A percentile compares a stretch with the other conserved stretches of the same genome.
Evolutionary conservation across 64 coral and sea anemone species (phyloP).

Genomic region (Catalaphyllia jardinei): DNA sequence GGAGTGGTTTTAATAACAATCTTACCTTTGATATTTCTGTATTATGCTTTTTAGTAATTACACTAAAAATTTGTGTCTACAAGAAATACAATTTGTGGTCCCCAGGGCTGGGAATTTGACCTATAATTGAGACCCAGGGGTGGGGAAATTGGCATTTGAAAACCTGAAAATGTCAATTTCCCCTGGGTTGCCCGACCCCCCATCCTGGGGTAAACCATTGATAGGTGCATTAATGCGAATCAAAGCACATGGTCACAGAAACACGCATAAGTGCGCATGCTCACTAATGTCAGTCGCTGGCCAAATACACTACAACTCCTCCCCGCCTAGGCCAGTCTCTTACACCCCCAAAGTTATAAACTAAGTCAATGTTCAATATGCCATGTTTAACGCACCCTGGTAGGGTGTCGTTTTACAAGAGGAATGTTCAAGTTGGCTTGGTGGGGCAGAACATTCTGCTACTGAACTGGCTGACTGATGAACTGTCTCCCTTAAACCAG

Average conservation of each 20-base stretch:
- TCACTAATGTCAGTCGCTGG: not conserved
- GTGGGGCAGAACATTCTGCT: not conserved
- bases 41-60: too few relatives aligned
- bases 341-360: not conserved
- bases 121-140: too few relatives aligned
- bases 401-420: too few relatives aligned
- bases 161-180: too few relatives aligned
- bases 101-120: too few relatives aligned
- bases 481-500: not conserved
- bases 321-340: not conserved
- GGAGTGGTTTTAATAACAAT: too few relatives aligned
- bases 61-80: too few relatives aligned
- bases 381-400: not conserved
- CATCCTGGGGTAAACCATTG: too few relatives aligned
- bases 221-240: not conserved
- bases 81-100: too few relatives aligned
- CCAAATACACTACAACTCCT: not conserved
- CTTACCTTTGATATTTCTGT: too few relatives aligned
- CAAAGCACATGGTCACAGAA: not conserved
- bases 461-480: not conserved
- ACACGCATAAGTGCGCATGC: not conserved
- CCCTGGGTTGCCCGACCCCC: too few relatives aligned
- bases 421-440: not conserved
- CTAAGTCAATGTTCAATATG: not conserved
- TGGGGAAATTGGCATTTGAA: too few relatives aligned